Evolutionary conservation across 2,797 vertebrate species (phyloP).

Genomic region (Melanotaenia boesemani): DNA sequence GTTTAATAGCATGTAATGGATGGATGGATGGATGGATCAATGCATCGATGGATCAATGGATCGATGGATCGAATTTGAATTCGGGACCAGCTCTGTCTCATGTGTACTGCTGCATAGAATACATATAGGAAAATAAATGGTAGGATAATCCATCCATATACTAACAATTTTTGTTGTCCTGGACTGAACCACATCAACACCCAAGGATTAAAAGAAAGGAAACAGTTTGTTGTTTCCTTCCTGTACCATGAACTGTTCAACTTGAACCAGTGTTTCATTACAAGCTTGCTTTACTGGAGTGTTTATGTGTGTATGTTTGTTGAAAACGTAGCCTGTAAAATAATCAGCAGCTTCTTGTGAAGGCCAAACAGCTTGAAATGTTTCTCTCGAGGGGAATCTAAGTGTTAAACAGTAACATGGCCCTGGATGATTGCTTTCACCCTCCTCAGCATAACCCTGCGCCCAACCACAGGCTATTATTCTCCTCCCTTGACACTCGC

Average conservation of each 20-base stretch:
- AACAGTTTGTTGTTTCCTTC: not conserved
- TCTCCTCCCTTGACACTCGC: slow-evolving; percentile 24
- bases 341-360: slow-evolving; percentile 34
- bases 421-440: slow-evolving; percentile 45
- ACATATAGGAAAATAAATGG: too few species aligned
- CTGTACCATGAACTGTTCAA: not conserved
- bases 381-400: slow-evolving; percentile 44
- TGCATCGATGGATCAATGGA: too few species aligned
- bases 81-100: too few species aligned
- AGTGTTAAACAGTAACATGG: slow-evolving; percentile 52
- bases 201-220: too few species aligned
- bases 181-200: not conserved
- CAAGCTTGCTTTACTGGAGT: not conserved
- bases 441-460: slow-evolving; percentile 24
- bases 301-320: slow-evolving; percentile 2
- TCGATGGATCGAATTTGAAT: too few species aligned
- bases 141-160: too few species aligned
- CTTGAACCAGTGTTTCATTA: slow-evolving; percentile 6
- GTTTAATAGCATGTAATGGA: too few species aligned
- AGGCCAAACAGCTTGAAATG: slow-evolving; percentile 38
- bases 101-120: too few species aligned
- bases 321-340: slow-evolving; percentile 15
- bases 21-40: too few species aligned
- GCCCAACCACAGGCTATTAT: slow-evolving; percentile 24
- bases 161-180: too few species aligned